phyloP scores from a whole-genome alignment of 2,888 invertebrate genomes.

The Napeogenes sylphis region DNA sequence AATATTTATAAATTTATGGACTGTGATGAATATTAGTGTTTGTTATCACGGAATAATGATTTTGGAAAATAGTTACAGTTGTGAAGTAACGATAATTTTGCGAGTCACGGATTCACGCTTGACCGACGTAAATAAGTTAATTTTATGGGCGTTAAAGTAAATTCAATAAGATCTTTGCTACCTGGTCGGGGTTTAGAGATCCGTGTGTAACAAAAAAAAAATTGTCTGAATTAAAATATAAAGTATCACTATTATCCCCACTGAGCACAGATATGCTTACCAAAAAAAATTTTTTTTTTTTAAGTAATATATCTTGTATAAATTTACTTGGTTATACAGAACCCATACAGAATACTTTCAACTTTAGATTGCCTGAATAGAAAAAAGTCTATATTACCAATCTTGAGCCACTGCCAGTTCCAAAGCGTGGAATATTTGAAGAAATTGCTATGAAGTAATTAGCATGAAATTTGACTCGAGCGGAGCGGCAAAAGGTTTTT shows the following conservation, averaged over 20 bases:
- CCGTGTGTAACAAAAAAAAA: not conserved
- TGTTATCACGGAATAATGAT: too few species aligned
- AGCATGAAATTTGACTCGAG: conserved; percentile 8
- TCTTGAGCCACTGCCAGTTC: conserved; percentile 28
- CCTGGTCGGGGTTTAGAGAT: not conserved
- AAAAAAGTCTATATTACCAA: conserved; percentile 18
- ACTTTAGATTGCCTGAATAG: not conserved
- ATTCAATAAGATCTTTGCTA: not conserved
- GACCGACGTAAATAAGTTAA: conserved; percentile 15
- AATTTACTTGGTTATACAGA: not conserved
- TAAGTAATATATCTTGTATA: not conserved
- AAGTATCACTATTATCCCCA: too few species aligned
- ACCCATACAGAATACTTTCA: not conserved
- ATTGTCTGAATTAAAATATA: too few species aligned
- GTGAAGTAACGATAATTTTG: not conserved
- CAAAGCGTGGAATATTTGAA: conserved; percentile 29
- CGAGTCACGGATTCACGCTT: not conserved
- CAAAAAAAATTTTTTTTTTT: not conserved
- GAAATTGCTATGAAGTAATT: conserved; percentile 17
- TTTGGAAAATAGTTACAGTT: too few species aligned
- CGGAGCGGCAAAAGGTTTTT: conserved; percentile 4
- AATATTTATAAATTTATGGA: too few species aligned
- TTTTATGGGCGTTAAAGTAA: conserved; percentile 23
- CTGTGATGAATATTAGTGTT: too few species aligned
- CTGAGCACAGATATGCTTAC: not conserved